Percentiles rank a stretch among this genome's conserved stretches.
Conservation (phyloP, 2,797 vertebrate genomes). For the Eospalax fontanierii region DNA sequence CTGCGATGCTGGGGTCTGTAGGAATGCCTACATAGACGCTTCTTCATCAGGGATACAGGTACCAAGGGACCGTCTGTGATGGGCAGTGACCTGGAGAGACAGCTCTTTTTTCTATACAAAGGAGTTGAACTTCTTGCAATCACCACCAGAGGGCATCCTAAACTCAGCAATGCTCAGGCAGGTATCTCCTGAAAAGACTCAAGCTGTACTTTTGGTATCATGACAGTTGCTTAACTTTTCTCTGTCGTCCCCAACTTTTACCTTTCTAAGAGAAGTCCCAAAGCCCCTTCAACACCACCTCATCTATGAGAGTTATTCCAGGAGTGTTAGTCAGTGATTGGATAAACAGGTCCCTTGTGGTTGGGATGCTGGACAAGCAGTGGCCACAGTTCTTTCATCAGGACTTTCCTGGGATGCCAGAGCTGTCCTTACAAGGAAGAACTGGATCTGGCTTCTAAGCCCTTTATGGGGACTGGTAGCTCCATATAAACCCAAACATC, state of each 20-base stretch:
- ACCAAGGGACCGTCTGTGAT: not conserved
- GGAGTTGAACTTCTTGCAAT: not conserved
- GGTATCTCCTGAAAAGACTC: not conserved
- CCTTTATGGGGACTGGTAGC: not conserved
- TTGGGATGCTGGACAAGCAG: not conserved
- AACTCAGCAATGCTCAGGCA: not conserved
- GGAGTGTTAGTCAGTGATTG: not conserved
- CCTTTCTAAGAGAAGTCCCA: not conserved
- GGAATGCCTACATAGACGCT: not conserved
- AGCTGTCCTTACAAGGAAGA: not conserved
- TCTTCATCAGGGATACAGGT: not conserved
- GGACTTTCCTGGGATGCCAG: not conserved
- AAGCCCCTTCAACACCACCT: not conserved
- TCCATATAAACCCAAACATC: not conserved
- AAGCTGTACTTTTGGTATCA: not conserved
- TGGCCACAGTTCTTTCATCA: not conserved
- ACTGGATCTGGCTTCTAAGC: not conserved
- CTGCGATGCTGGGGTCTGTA: not conserved
- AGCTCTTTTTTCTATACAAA: not conserved
- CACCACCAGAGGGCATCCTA: constrained; percentile 75
- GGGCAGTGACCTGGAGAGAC: fast-evolving
- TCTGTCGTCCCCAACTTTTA: no score
- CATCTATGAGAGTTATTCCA: not conserved
- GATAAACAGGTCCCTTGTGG: not conserved
- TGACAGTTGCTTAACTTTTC: not conserved